phyloP scores from a whole-genome alignment of 2,797 vertebrate species.

The Capromys pilorides region DNA sequence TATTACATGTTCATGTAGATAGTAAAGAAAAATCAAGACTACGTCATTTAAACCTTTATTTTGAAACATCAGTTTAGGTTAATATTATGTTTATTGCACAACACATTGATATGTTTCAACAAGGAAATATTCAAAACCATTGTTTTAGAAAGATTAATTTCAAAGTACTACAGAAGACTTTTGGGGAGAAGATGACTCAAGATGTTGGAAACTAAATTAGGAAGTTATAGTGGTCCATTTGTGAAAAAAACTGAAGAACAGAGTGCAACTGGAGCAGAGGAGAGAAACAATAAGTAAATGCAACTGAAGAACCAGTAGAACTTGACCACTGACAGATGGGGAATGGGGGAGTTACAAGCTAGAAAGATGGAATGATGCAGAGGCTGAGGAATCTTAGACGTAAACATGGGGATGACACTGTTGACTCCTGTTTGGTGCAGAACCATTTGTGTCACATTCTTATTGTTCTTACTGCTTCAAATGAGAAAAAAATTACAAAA shows the following conservation, averaged over 20 bases:
- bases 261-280: not conserved
- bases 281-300: not conserved
- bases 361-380: not conserved
- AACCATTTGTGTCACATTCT: not conserved
- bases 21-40: no score
- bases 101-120: not conserved
- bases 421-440: not conserved
- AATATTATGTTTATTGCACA: not conserved
- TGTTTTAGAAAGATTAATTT: not conserved
- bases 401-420: not conserved
- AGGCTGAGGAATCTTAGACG: not conserved
- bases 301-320: not conserved
- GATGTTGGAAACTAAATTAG: no score
- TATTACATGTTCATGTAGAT: not conserved
- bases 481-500: not conserved
- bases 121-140: not conserved
- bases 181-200: no score
- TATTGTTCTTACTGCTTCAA: not conserved
- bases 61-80: not conserved
- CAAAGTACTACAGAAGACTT: no score
- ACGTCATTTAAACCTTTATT: not conserved
- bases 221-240: no score
- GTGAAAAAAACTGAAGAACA: not conserved
- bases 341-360: not conserved
- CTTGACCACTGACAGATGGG: not conserved